Conservation (phyloP, 2,113 vertebrate genomes). For the Mastomys natalensis region DNA sequence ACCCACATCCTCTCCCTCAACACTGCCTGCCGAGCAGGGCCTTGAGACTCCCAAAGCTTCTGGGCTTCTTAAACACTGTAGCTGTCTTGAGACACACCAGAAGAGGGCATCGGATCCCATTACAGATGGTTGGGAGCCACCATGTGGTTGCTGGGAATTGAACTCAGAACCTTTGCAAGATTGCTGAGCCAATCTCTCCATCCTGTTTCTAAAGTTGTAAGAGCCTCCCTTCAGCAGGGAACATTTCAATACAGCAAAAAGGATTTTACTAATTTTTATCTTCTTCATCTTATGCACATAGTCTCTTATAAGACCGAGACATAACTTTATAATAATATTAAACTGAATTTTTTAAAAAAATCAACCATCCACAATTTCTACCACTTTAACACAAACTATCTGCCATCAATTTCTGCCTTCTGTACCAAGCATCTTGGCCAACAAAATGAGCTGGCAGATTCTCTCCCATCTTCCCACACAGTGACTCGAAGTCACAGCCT, state of each 20-base stretch:
- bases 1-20: too few relatives aligned
- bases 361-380: not conserved
- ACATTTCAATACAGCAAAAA: not conserved
- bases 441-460: not conserved
- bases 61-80: too few relatives aligned
- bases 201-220: too few relatives aligned
- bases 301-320: not conserved
- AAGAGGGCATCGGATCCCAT: too few relatives aligned
- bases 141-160: too few relatives aligned
- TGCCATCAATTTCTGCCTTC: conserved; percentile 46
- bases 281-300: not conserved
- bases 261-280: not conserved
- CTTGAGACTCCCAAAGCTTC: too few relatives aligned
- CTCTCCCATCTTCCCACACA: not conserved
- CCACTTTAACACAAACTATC: not conserved
- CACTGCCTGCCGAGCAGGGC: not conserved
- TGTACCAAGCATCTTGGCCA: not conserved
- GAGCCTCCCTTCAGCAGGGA: not conserved
- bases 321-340: not conserved
- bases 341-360: not conserved
- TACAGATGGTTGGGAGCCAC: too few relatives aligned
- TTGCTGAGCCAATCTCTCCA: too few relatives aligned
- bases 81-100: too few relatives aligned
- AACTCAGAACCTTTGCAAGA: too few relatives aligned
- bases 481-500: not conserved